Conservation (phyloP, 1,140 invertebrate genomes). For the Drosophila paulistorum region DNA sequence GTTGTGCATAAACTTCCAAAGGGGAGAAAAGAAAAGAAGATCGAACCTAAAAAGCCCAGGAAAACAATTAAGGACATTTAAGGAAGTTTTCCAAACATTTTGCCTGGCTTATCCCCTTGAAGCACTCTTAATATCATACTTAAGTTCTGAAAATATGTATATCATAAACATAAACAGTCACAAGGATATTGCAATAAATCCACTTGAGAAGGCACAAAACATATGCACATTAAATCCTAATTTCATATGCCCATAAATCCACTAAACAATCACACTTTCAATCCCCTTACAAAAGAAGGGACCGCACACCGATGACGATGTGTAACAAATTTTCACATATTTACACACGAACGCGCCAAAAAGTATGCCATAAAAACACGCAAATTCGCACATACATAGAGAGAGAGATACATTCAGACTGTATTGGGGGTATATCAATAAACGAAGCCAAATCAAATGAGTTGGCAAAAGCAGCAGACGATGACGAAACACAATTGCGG, state of each 20-base stretch:
- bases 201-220: conserved; percentile 61
- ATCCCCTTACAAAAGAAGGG: conserved; percentile 29
- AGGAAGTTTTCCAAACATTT: not conserved
- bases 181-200: conserved; percentile 58
- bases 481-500: conserved; percentile 33
- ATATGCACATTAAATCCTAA: conserved; percentile 81
- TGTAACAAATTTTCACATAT: conserved; percentile 77
- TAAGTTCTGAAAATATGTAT: conserved; percentile 25
- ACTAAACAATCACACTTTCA: conserved; percentile 77
- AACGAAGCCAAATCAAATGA: conserved; percentile 72
- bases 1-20: not conserved
- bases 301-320: conserved; percentile 59
- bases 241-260: conserved; percentile 79
- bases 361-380: conserved; percentile 75
- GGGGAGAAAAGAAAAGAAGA: no score
- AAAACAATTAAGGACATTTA: not conserved
- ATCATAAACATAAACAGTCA: conserved; percentile 77
- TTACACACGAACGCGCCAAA: conserved; percentile 70
- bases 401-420: not conserved
- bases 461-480: conserved; percentile 68
- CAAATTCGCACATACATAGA: conserved; percentile 31
- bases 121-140: conserved; percentile 32
- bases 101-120: not conserved
- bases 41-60: not conserved
- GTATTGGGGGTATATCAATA: conserved; percentile 64